These are phyloP conservation scores for Euthynnus affinis DNA, from an alignment of 2,797 vertebrate species.

Conservation along the genomic window DNA sequence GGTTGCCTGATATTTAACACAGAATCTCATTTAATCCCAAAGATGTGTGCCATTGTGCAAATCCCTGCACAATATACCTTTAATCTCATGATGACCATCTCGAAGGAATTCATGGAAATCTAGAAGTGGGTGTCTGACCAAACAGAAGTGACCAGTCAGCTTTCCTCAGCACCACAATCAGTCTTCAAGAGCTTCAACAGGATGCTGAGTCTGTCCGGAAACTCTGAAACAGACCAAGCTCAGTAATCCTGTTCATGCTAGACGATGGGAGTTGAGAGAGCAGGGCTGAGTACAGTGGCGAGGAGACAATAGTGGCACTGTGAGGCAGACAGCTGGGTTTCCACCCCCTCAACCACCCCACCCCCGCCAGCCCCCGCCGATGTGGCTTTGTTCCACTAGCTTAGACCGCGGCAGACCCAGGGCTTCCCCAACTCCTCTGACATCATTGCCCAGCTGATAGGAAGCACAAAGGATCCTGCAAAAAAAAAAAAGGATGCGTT, in stretches of 20 bases:
- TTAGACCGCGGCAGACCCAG: conserved; percentile 66
- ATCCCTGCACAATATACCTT: conserved; percentile 39
- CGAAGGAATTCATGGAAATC: conserved; percentile 15
- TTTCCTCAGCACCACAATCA: conserved; percentile 18
- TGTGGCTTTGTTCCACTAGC: conserved; percentile 73
- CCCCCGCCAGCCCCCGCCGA: conserved; percentile 39
- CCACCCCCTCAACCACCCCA: conserved; percentile 45
- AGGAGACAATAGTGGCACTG: conserved; percentile 74
- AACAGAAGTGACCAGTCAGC: conserved; percentile 21
- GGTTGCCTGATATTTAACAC: conserved; percentile 12
- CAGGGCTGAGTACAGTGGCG: conserved; percentile 65
- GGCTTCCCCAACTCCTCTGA: conserved; percentile 81
- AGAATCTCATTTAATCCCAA: conserved; percentile 55
- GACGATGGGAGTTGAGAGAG: conserved; percentile 42
- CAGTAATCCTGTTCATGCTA: conserved; percentile 56
- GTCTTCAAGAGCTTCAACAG: conserved; percentile 41
- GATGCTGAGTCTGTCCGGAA: conserved; percentile 45
- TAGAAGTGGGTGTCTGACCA: not conserved
- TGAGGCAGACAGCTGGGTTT: conserved; percentile 76
- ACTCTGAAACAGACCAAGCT: conserved; percentile 35
- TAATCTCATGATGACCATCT: conserved; percentile 37
- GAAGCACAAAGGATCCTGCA: conserved; percentile 61
- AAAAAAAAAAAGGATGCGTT: conserved; percentile 36
- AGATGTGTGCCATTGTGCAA: conserved; percentile 41
- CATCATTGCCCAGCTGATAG: conserved; percentile 83